phyloP scores from a whole-genome alignment of 2,888 invertebrate species.

The Meghimatium bilineatum region DNA sequence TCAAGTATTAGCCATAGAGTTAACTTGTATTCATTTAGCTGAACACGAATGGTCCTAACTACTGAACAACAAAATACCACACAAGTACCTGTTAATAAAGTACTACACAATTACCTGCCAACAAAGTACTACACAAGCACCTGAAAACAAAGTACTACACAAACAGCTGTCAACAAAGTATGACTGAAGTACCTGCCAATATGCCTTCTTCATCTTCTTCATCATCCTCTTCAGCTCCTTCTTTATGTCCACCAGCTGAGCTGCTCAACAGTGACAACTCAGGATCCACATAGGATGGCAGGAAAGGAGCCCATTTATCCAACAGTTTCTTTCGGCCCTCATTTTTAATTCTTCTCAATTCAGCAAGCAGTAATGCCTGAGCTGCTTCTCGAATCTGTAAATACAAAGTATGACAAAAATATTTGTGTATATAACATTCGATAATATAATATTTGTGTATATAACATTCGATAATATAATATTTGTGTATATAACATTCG shows the following conservation, averaged over 20 bases:
- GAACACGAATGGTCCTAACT: too few species aligned
- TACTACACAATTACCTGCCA: too few species aligned
- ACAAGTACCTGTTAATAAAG: too few species aligned
- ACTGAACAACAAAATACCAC: too few species aligned
- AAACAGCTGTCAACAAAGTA: too few species aligned
- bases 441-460: not conserved
- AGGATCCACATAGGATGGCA: conserved; percentile 84
- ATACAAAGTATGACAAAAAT: not conserved
- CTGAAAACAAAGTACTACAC: too few species aligned
- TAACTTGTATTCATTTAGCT: too few species aligned
- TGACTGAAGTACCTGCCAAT: conserved; percentile 54
- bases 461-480: not conserved
- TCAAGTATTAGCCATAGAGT: too few species aligned
- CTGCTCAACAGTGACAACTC: conserved; percentile 76
- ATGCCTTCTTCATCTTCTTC: conserved; percentile 56
- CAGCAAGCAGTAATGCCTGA: conserved; percentile 94
- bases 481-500: not conserved
- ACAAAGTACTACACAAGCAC: too few species aligned
- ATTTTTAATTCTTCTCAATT: conserved; percentile 90
- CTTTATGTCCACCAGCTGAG: conserved; percentile 57
- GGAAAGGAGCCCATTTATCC: conserved; percentile 96
- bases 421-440: not conserved
- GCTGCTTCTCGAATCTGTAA: conserved; percentile 91
- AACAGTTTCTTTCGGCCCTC: conserved; percentile 94
- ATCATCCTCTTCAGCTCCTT: conserved; percentile 62